Base-by-base conservation (phyloP, 2,113 vertebrate genomes). In the Hemichromis elongatus region DNA sequence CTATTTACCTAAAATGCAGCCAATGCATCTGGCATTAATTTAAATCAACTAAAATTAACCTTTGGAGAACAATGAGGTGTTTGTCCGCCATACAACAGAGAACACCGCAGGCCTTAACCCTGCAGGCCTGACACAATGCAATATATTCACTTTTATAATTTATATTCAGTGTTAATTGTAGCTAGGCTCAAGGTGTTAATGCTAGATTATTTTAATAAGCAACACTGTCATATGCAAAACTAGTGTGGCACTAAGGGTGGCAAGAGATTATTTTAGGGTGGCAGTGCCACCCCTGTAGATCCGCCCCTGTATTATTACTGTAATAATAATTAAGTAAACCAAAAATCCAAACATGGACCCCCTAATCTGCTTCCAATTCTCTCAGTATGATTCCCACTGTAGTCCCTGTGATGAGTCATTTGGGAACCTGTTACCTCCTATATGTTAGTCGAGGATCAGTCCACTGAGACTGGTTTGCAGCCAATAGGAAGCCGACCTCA, bases 131-230 rank as follows among this genome's bases (percentile, higher is more conserved):
- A 33, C 57, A 61, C 19, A 33, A 11, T 61, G 57, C 16, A 61
- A 28, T 11, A 61, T 61, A 33, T 61, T 61, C 16, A 61, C 9
- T 0, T 61, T 61, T 33, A 33, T 28, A 61, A 0, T 0, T 61
- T 19, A 19, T 61, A 61, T 61, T 61, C 57, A 61, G 5, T 61
- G 16, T 61, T 61, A 61, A 61, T 61, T 61, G 28, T 19, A 61
- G 57, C 5, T 61, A 61, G 57, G 57, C 28, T 33, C 30, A 61
- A 61, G 30, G 57, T 61, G 57, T 35, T 61, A 61, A 35, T 35
- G 30, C 16, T 11, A 61, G 30, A 28, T 61, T 61, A 28, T 61
- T 35, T 35, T 61, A 61, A 35, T 2, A 35, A 61, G n/a, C 30
- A 61, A 61, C 30, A 61, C 30, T n/a, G 57, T 11, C 18, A 61